phyloP scores from a whole-genome alignment of 2,113 vertebrate species.

The Protomyctophum bolini region DNA sequence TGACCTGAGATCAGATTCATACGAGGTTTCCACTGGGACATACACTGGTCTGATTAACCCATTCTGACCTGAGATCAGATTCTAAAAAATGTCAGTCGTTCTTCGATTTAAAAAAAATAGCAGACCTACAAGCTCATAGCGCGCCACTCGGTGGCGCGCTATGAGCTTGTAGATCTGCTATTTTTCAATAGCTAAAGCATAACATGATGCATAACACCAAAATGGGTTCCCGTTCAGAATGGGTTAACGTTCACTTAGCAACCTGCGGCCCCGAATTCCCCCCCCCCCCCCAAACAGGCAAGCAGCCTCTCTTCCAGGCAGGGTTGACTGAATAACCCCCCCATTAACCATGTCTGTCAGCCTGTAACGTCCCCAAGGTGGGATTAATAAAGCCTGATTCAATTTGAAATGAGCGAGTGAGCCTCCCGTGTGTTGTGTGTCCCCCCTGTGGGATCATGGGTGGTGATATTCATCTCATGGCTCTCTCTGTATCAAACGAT shows the following conservation, averaged over 20 bases:
- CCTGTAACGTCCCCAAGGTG: constrained; percentile 44
- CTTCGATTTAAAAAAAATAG: no score
- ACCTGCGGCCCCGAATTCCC: constrained; percentile 17
- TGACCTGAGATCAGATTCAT: no score
- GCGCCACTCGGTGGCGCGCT: no score
- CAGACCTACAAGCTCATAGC: no score
- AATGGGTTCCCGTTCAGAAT: no score
- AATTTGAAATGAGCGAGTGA: constrained; percentile 62
- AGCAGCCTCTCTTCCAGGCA: constrained; percentile 25
- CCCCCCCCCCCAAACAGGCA: constrained; percentile 28
- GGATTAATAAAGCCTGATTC: constrained; percentile 70
- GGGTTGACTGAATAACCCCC: constrained; percentile 43
- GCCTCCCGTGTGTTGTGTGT: constrained; percentile 27
- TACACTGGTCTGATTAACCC: no score
- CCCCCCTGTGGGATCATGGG: constrained; percentile 17
- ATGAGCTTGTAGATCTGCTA: no score
- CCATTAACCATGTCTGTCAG: constrained; percentile 51
- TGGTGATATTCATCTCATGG: constrained; percentile 26
- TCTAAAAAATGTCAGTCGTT: no score
- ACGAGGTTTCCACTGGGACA: no score
- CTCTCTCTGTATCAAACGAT: constrained; percentile 17
- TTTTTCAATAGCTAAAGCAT: no score
- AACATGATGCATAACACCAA: no score
- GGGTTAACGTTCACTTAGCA: constrained; percentile 44
- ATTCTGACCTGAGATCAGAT: no score